Percentiles rank a stretch among this genome's conserved stretches.
Conservation (phyloP, 2,113 vertebrate species). For the Tamias sibiricus region DNA sequence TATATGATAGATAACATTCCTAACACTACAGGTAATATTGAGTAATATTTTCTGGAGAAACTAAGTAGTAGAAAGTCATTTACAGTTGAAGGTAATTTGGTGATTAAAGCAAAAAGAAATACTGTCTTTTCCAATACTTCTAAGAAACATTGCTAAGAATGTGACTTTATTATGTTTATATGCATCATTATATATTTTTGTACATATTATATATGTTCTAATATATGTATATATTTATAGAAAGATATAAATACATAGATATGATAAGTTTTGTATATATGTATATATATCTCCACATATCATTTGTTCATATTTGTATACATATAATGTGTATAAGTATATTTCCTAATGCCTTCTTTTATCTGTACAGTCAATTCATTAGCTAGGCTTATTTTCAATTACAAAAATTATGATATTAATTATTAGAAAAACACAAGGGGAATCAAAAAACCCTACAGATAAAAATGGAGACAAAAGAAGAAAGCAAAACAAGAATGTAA, state of each 20-base stretch:
- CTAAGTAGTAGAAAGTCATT: neutral
- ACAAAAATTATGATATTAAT: conserved; percentile 4
- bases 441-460: neutral
- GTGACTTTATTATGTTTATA: neutral
- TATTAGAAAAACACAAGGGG: neutral
- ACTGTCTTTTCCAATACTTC: neutral
- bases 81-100: neutral
- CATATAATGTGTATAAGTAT: too few species aligned
- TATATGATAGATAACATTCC: neutral
- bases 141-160: neutral
- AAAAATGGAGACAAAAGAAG: neutral
- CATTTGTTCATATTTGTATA: neutral
- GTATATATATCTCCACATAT: neutral
- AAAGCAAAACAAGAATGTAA: neutral
- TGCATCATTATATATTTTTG: neutral
- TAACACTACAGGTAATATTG: neutral
- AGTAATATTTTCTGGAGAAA: conserved; percentile 12
- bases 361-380: neutral
- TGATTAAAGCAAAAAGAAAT: conserved; percentile 24
- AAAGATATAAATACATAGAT: neutral
- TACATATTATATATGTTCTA: neutral
- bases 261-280: neutral
- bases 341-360: neutral
- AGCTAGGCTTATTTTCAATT: neutral
- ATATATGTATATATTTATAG: neutral